Base-by-base conservation (phyloP, 1,140 invertebrate genomes). In the Drosophila mojavensis region DNA sequence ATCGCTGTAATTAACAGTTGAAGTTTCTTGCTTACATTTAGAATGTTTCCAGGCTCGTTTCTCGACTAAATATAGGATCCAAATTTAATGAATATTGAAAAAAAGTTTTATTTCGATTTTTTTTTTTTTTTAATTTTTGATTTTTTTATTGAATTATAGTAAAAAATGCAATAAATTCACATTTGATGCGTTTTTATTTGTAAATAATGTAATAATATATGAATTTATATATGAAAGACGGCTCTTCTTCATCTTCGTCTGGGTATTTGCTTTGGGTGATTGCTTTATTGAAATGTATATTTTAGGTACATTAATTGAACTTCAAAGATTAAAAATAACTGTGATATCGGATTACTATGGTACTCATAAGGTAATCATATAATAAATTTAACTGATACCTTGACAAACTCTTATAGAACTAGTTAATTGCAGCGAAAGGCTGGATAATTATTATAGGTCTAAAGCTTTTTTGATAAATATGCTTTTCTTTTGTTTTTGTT, bases 341-440 rank as follows among this genome's bases (percentile, higher is more conserved):
- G 39, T 64, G 66, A 69, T 58, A 65, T 66, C 45, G n/a, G 56
- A 70, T 55, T 33, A 33, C 39, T 33, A 53, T 55, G 33, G 41
- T 68, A 58, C 41, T 73, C 30, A 61, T 24, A 61, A 53, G 39
- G 15, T 68, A 60, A 55, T 15, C 33, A 33, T 43, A 28, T 50
- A 58, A 65, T 58, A 56, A 58, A 50, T 55, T n/a, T 59, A 59
- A 53, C 17, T 45, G 1, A 33, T 58, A 24, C 43, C 60, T 70
- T 70, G 53, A 56, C 41, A 50, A 70, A 70, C 60, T 48, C 61
- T 70, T 71, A 71, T 43, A 58, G 2, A 51, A 48, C 62, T 63
- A 39, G 54, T 10, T 56, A 41, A 63, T 70, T 72, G 54, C 47
- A 61, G 45, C 36, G 51, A 50, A 28, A 63, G 68, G 41, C 61